phyloP scores from a whole-genome alignment of 2,888 invertebrate genomes.

The Leptopilina myrica region DNA sequence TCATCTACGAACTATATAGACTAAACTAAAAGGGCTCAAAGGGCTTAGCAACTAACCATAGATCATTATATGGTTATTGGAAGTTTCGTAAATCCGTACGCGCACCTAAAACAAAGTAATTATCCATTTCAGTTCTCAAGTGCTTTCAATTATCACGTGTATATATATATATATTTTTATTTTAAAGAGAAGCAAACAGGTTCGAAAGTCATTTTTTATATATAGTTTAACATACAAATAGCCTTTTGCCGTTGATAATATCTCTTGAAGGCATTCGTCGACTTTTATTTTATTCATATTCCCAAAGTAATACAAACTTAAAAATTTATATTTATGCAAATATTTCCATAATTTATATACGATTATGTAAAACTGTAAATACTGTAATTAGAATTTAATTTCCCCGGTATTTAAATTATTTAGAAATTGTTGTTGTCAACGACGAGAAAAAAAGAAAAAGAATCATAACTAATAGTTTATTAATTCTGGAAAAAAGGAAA shows the following conservation, averaged over 20 bases:
- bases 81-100: slow-evolving; percentile 26
- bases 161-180: too few relatives aligned
- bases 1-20: slow-evolving; percentile 24
- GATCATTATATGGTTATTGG: slow-evolving; percentile 40
- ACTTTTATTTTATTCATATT: slow-evolving; percentile 22
- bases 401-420: too few relatives aligned
- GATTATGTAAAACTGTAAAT: too few relatives aligned
- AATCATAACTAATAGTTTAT: background rate
- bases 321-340: slow-evolving; percentile 20
- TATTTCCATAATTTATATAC: too few relatives aligned
- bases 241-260: slow-evolving; percentile 12
- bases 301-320: background rate
- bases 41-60: slow-evolving; percentile 36
- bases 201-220: slow-evolving; percentile 23
- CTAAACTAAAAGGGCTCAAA: slow-evolving; percentile 15
- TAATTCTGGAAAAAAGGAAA: slow-evolving; percentile 11
- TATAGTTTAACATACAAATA: slow-evolving; percentile 36
- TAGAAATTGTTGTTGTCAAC: background rate
- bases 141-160: slow-evolving; percentile 31
- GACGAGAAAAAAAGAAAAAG: background rate
- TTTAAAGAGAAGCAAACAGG: slow-evolving; percentile 25
- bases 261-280: background rate
- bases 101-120: slow-evolving; percentile 38
- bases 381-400: too few relatives aligned
- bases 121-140: slow-evolving; percentile 30